These are phyloP conservation scores for Benthosema pterotum DNA, from an alignment of 2,797 vertebrate genomes.

Conservation along the genomic window DNA sequence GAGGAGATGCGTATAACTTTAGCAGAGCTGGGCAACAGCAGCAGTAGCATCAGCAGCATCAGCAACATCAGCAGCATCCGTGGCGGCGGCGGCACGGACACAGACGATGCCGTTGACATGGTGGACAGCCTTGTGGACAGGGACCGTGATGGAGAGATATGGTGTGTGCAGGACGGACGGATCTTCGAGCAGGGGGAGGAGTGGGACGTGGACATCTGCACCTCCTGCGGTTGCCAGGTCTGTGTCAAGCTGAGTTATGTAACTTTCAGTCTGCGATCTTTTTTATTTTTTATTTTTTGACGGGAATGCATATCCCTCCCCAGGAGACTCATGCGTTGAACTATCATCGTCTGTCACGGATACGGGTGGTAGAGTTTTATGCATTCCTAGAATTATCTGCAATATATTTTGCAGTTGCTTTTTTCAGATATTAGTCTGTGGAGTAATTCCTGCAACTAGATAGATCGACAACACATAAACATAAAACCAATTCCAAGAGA, in stretches of 20 bases:
- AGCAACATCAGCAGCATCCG: background rate
- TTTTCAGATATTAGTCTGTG: too few relatives aligned
- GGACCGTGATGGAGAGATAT: slow-evolving; percentile 74
- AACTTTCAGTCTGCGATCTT: too few relatives aligned
- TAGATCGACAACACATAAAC: too few relatives aligned
- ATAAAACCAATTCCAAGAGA: too few relatives aligned
- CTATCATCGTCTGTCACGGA: too few relatives aligned
- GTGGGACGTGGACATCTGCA: slow-evolving; percentile 97
- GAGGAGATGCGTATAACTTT: slow-evolving; percentile 89
- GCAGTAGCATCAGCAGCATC: slow-evolving; percentile 12
- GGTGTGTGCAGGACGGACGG: slow-evolving; percentile 93
- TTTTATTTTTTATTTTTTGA: too few relatives aligned
- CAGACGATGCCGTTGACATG: slow-evolving; percentile 7
- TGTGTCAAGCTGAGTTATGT: slow-evolving; percentile 22
- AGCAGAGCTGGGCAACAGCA: slow-evolving; percentile 81
- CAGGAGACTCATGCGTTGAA: too few relatives aligned
- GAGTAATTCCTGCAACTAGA: too few relatives aligned
- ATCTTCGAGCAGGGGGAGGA: slow-evolving; percentile 88
- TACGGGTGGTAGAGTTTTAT: too few relatives aligned
- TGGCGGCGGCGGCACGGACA: background rate
- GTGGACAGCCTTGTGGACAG: slow-evolving; percentile 53
- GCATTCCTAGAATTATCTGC: too few relatives aligned
- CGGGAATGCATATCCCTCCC: too few relatives aligned
- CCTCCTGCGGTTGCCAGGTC: slow-evolving; percentile 91
- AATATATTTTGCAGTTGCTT: too few relatives aligned